Percentiles rank a stretch among this genome's conserved stretches.
phyloP scores from a whole-genome alignment of 2,797 vertebrate genomes.

The Botia almorhae region DNA sequence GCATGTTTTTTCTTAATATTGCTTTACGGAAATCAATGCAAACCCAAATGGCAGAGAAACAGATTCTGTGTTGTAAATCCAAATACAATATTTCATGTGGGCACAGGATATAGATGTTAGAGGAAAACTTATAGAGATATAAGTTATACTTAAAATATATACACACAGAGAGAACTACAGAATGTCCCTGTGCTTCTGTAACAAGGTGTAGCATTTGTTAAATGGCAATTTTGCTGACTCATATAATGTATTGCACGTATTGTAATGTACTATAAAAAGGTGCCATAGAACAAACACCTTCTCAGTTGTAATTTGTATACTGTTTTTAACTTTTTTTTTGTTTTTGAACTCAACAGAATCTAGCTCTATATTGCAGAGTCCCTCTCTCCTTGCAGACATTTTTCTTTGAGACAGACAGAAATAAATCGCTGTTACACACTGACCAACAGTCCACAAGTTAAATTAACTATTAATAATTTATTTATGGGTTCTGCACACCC shows the following conservation, averaged over 20 bases:
- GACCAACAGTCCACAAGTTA: conserved; percentile 2
- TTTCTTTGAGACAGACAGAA: conserved; percentile 1
- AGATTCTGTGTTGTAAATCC: not conserved
- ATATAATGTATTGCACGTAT: no score
- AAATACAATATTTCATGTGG: conserved; percentile 5
- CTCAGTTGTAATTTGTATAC: no score
- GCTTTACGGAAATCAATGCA: not conserved
- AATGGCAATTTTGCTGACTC: no score
- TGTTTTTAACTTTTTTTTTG: not conserved
- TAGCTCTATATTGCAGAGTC: not conserved
- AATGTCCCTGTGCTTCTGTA: no score
- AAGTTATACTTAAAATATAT: not conserved
- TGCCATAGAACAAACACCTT: no score
- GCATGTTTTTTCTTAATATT: not conserved
- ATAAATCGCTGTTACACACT: conserved; percentile 17
- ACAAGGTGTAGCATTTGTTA: no score
- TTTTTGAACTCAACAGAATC: not conserved
- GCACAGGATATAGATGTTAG: not conserved
- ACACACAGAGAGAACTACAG: no score
- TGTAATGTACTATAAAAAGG: no score
- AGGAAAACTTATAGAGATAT: not conserved
- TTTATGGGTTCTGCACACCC: not conserved
- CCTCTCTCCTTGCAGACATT: not conserved
- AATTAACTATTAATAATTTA: conserved; percentile 6
- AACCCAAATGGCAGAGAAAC: not conserved